phyloP scores from a whole-genome alignment of 2,888 invertebrate genomes.

The Plebejus anna region DNA sequence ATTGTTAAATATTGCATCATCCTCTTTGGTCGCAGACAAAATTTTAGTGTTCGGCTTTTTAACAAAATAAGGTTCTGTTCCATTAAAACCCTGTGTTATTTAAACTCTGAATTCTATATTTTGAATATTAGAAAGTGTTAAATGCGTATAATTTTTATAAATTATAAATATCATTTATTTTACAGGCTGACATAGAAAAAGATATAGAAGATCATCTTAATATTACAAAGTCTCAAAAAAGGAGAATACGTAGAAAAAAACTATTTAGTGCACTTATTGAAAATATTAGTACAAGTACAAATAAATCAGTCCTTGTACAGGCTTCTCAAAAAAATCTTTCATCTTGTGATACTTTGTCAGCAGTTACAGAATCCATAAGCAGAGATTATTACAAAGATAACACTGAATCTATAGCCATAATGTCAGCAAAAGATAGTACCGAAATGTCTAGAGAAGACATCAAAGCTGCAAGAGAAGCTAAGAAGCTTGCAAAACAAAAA shows the following conservation, averaged over 20 bases:
- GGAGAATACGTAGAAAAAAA: constrained; percentile 55
- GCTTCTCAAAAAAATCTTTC: background rate
- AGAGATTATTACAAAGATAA: background rate
- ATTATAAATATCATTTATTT: constrained; percentile 20
- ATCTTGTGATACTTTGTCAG: constrained; percentile 23
- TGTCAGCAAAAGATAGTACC: constrained; percentile 52
- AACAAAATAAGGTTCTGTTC: background rate
- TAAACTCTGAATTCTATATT: background rate
- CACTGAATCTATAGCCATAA: constrained; percentile 38
- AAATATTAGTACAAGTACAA: constrained; percentile 29
- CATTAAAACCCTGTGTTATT: background rate
- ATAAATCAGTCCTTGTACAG: constrained; percentile 22
- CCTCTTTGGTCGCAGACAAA: background rate
- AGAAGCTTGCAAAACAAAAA: constrained; percentile 63
- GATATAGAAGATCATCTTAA: constrained; percentile 30
- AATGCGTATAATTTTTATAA: background rate
- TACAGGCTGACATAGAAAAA: constrained; percentile 27
- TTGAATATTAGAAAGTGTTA: background rate
- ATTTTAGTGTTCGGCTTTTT: background rate
- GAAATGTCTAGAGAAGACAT: constrained; percentile 57
- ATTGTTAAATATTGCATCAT: background rate
- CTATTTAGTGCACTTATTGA: constrained; percentile 42
- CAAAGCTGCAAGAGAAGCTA: constrained; percentile 65
- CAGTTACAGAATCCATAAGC: constrained; percentile 8
- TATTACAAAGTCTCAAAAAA: constrained; percentile 47